Evolutionary conservation across 30 jellyfish, hydroid and myxozoan genomes (phyloP), one percentile per base, ranked within the genome.

Genomic region (Sanderia malayensis): DNA sequence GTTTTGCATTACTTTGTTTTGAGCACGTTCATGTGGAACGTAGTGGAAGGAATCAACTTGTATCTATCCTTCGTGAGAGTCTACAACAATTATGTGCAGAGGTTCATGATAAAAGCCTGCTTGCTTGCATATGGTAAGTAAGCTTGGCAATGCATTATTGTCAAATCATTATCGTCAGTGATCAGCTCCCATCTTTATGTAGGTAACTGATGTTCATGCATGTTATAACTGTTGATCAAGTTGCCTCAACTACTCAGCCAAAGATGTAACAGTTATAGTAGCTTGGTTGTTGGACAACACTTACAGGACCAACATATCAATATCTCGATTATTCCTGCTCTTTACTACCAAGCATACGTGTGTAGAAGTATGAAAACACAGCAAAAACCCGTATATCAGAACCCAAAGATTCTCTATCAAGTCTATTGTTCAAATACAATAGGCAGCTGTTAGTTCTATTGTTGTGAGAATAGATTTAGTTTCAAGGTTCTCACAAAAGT

Each of bases 21-120:
- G n/a, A 32, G 73, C 20, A 4, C 85, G 31, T 73, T 73, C 27
- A 52, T 70, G 33, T 73, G 85, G 85, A 73, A 46, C 66, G 85
- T 34, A 13, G 85, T 73, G 4, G 85, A 73, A 73, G 85, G 73
- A 1, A 26, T 26, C 64, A 73, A 73, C 26, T 33, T 73, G 4
- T 73, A 73, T 32, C 74, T 31, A 21, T 46, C 74, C 32, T 55
- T 73, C 46, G 65, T 73, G 23, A 31, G 53, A 0, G 85, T 73
- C 6, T 58, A 46, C 31, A 70, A 28, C 4, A 31, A 58, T 32
- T 70, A 24, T 46, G 26, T 60, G 4, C 21, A 58, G 24, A 73
- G 32, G 21, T 73, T 73, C 46, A 52, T 73, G 74, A n/a, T 33
- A 18, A 53, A 58, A 31, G 85, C 85, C 17, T 25, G 27, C 23